Conservation (phyloP, 2,113 vertebrate genomes). For the Porphyrio hochstetteri region DNA sequence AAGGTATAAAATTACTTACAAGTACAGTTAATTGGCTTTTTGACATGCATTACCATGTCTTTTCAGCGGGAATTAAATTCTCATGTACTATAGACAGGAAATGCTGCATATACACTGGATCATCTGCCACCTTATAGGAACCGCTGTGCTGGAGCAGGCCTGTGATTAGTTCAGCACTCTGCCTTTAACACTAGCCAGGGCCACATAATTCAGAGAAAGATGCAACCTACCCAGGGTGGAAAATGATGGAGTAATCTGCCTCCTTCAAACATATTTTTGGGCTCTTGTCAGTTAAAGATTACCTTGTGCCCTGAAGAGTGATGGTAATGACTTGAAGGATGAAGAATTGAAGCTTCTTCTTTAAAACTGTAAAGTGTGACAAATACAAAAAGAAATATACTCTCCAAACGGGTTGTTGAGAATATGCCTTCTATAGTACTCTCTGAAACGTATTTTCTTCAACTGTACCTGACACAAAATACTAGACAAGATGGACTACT, state of each 20-base stretch:
- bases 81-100: not conserved
- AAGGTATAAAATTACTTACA: not conserved
- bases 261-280: not conserved
- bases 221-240: not conserved
- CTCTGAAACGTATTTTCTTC: not conserved
- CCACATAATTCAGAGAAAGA: not conserved
- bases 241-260: not conserved
- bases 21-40: not conserved
- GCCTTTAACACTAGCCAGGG: not conserved
- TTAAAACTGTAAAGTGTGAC: not conserved
- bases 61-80: not conserved
- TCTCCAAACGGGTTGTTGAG: not conserved
- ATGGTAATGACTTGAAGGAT: not conserved
- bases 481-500: not conserved
- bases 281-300: constrained; percentile 12
- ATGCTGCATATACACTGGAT: not conserved
- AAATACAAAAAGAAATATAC: not conserved
- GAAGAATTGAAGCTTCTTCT: not conserved
- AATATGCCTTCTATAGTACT: not conserved
- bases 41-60: not conserved
- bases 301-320: not conserved
- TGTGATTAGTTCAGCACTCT: not conserved
- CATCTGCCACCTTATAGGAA: not conserved
- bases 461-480: not conserved
- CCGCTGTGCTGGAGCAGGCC: not conserved